A percentile compares a stretch with the other conserved stretches of the same genome.
These are phyloP conservation scores for Silurus asotus DNA, from an alignment of 2,113 vertebrate species.

Conservation along the genomic window DNA sequence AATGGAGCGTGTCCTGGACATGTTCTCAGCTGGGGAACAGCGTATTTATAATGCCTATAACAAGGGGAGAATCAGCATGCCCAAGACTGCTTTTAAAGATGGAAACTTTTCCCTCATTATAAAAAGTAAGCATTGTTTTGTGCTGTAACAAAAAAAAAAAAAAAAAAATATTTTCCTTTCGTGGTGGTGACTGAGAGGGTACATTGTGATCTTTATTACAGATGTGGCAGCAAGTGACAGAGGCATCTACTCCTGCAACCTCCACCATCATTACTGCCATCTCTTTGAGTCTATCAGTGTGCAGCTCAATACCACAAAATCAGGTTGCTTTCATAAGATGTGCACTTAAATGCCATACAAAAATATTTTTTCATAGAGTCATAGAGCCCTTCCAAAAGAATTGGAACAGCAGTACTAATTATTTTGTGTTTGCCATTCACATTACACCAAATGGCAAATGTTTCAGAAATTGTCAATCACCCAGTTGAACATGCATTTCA, in stretches of 20 bases:
- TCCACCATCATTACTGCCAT: slow-evolving; percentile 94
- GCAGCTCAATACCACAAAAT: slow-evolving; percentile 79
- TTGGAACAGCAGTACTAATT: no score
- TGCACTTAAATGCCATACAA: background rate
- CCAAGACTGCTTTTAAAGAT: slow-evolving; percentile 78
- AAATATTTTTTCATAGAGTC: no score
- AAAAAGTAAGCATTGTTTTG: slow-evolving; percentile 61
- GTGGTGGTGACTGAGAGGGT: slow-evolving; percentile 1
- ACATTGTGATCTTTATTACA: slow-evolving; percentile 44
- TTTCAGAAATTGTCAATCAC: no score
- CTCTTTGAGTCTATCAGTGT: slow-evolving; percentile 81
- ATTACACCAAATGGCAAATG: no score
- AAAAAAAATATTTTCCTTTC: background rate
- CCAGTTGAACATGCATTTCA: no score
- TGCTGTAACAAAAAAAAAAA: background rate
- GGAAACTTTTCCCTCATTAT: slow-evolving; percentile 93
- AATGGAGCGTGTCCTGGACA: slow-evolving; percentile 82
- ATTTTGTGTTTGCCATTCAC: no score
- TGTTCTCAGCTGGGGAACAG: slow-evolving; percentile 88
- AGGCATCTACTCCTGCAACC: slow-evolving; percentile 88
- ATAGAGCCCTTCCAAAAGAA: no score
- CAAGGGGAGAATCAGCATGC: slow-evolving; percentile 77
- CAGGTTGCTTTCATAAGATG: slow-evolving; percentile 69
- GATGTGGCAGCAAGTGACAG: slow-evolving; percentile 74
- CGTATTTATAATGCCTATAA: slow-evolving; percentile 86